phyloP scores from a whole-genome alignment of 1,140 invertebrate genomes.

The Neodiprion pinetum region DNA sequence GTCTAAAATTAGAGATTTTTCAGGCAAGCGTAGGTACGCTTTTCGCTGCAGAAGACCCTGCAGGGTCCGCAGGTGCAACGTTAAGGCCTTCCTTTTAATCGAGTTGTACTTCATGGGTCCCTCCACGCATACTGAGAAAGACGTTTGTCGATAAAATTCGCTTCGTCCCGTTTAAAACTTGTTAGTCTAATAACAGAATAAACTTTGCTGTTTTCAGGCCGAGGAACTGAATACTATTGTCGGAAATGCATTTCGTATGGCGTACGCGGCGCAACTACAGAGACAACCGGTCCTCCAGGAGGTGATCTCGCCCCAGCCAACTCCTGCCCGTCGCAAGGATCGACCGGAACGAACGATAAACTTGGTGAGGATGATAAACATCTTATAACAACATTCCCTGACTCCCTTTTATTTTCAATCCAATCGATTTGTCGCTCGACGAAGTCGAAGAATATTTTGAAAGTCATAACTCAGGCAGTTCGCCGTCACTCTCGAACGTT shows the following conservation, averaged over 20 bases:
- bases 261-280: constrained; percentile 85
- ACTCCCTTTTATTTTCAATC: neutral
- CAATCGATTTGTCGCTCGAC: too few relatives aligned
- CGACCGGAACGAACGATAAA: constrained; percentile 43
- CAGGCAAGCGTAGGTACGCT: neutral
- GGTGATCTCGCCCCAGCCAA: constrained; percentile 61
- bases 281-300: constrained; percentile 66
- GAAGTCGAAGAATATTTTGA: too few relatives aligned
- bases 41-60: neutral
- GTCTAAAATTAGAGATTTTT: neutral
- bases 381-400: neutral
- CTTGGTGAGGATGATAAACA: neutral
- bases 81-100: neutral
- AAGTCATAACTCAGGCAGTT: too few relatives aligned
- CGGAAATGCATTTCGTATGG: constrained; percentile 91
- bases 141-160: too few relatives aligned
- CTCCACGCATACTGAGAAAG: too few relatives aligned
- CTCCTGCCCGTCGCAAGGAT: constrained; percentile 54
- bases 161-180: too few relatives aligned
- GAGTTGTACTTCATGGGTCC: too few relatives aligned
- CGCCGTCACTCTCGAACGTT: too few relatives aligned
- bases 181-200: too few relatives aligned
- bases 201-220: constrained; percentile 68
- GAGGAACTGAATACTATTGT: constrained; percentile 88
- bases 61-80: neutral